These are phyloP conservation scores for Protaetia brevitarsis DNA, from an alignment of 1,140 invertebrate species.

Conservation along the genomic window DNA sequence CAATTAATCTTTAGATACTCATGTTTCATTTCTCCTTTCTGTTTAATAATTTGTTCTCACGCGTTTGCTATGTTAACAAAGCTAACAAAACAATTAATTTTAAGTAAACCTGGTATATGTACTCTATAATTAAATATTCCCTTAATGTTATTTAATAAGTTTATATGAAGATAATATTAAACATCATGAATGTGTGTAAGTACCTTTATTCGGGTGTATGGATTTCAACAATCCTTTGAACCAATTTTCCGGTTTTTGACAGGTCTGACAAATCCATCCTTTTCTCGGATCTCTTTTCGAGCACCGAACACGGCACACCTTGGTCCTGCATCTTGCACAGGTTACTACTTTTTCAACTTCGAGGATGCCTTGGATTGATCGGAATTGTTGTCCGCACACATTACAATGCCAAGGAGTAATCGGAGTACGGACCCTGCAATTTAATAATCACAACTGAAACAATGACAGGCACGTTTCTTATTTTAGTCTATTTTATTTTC, in stretches of 20 bases:
- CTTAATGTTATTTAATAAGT: background rate
- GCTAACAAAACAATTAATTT: background rate
- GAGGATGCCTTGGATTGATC: constrained; percentile 38
- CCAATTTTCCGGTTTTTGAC: constrained; percentile 38
- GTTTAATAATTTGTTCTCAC: too few species aligned
- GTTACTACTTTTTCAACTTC: constrained; percentile 37
- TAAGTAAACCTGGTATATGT: background rate
- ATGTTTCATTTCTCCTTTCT: too few species aligned
- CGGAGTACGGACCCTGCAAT: constrained; percentile 37
- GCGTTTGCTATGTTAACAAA: background rate
- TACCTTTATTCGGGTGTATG: constrained; percentile 33
- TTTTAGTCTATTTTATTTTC: too few species aligned
- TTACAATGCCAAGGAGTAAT: constrained; percentile 41
- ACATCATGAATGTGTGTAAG: background rate
- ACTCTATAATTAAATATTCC: background rate
- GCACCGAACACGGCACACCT: constrained; percentile 40
- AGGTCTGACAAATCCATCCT: constrained; percentile 41
- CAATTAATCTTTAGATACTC: too few species aligned
- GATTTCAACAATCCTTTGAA: constrained; percentile 36
- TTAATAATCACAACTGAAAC: background rate
- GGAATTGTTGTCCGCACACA: constrained; percentile 42
- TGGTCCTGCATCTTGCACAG: constrained; percentile 40
- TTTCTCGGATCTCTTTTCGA: constrained; percentile 30
- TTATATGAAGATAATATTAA: background rate
- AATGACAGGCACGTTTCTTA: too few species aligned